Conservation (phyloP, 2,113 vertebrate genomes). For the Calyptomena viridis region DNA sequence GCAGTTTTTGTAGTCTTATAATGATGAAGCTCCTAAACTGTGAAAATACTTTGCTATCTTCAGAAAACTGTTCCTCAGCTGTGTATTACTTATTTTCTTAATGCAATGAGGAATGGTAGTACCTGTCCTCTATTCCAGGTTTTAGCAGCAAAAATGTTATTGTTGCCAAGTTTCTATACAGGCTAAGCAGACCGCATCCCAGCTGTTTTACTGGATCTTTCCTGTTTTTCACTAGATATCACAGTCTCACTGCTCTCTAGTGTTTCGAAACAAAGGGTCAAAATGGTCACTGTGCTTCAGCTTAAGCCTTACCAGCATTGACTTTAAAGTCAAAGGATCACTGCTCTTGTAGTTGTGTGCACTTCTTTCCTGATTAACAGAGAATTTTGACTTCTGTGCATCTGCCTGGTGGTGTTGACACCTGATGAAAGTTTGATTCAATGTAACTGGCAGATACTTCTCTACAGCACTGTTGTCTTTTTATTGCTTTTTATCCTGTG, state of each 20-base stretch:
- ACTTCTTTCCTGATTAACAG: background rate
- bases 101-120: background rate
- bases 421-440: background rate
- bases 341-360: background rate
- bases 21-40: background rate
- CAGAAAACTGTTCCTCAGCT: background rate
- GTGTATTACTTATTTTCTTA: background rate
- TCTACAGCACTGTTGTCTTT: background rate
- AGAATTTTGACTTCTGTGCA: background rate
- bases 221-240: background rate
- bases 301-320: background rate
- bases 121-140: background rate
- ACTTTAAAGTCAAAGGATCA: background rate
- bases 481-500: background rate
- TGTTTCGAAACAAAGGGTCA: background rate
- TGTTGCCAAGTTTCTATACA: background rate
- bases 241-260: background rate
- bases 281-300: background rate
- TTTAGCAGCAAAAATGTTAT: background rate
- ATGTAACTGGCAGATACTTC: background rate
- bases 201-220: background rate
- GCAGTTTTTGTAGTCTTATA: background rate
- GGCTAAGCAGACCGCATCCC: background rate
- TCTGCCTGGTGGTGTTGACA: background rate
- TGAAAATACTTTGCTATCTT: background rate